Conservation (phyloP, 2,797 vertebrate species). For the Poecilia picta region DNA sequence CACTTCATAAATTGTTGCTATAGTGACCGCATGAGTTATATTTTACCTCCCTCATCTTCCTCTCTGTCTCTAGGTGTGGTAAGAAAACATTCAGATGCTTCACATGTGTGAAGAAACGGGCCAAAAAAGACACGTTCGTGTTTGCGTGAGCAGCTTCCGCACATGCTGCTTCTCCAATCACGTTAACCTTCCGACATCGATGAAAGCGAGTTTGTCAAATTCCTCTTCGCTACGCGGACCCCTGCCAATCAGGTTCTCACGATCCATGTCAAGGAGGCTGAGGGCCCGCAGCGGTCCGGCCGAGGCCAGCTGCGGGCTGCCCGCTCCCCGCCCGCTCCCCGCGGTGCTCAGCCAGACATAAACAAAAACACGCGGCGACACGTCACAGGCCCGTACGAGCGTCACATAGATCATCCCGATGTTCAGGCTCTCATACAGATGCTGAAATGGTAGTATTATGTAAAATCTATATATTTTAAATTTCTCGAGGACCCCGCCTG, state of each 20-base stretch:
- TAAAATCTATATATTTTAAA: too few relatives aligned
- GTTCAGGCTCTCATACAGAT: not conserved
- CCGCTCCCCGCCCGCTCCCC: conserved; percentile 7
- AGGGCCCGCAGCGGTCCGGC: conserved; percentile 47
- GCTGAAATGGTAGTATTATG: not conserved
- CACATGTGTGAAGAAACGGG: not conserved
- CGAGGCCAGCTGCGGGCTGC: conserved; percentile 46
- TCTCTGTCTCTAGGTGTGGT: not conserved
- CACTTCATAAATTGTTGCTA: not conserved
- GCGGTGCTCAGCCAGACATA: conserved; percentile 26
- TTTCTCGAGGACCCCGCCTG: too few relatives aligned
- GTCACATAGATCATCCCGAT: conserved; percentile 4
- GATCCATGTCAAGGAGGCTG: conserved; percentile 63
- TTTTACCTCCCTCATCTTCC: not conserved
- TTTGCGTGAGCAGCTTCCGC: not conserved
- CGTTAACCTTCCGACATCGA: not conserved
- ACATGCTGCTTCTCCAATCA: not conserved
- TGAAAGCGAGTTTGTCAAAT: conserved; percentile 13
- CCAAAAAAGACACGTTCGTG: not conserved
- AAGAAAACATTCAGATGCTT: not conserved
- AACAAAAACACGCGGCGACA: conserved; percentile 53
- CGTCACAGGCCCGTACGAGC: conserved; percentile 11
- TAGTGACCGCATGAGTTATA: not conserved
- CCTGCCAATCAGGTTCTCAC: conserved; percentile 62
- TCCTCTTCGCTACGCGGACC: conserved; percentile 42